phyloP scores from a whole-genome alignment of 2,113 vertebrate genomes.

The Sterrhoptilus dennistouni region DNA sequence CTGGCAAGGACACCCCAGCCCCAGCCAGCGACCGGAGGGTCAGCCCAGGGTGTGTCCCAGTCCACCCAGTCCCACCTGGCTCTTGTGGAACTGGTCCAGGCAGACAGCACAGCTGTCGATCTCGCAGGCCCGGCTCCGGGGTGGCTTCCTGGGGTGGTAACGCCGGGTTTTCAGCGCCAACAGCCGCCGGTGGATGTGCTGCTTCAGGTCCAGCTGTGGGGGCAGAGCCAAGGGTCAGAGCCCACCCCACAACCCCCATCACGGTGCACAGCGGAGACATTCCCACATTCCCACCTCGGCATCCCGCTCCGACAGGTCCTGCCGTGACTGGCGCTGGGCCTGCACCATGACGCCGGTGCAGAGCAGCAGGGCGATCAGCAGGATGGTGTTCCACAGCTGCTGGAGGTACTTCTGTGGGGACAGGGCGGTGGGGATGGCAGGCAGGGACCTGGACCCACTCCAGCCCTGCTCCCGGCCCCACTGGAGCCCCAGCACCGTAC shows the following conservation, averaged over 20 bases:
- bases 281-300: slow-evolving; percentile 76
- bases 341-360: slow-evolving; percentile 91
- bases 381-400: slow-evolving; percentile 94
- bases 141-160: slow-evolving; percentile 76
- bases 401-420: slow-evolving; percentile 88
- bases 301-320: slow-evolving; percentile 73
- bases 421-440: accelerated
- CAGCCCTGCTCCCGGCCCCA: accelerated
- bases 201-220: slow-evolving; percentile 81
- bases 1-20: accelerated
- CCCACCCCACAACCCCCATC: accelerated
- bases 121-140: slow-evolving; percentile 57
- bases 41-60: neutral
- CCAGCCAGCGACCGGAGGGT: accelerated
- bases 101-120: slow-evolving; percentile 89
- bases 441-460: accelerated
- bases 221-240: neutral
- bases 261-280: accelerated
- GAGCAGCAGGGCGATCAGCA: slow-evolving; percentile 88
- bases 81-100: slow-evolving; percentile 89
- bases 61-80: slow-evolving; percentile 78
- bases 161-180: slow-evolving; percentile 82
- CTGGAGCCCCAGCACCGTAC: neutral
- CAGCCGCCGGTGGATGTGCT: slow-evolving; percentile 81
- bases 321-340: slow-evolving; percentile 86